Evolutionary conservation across 2,113 vertebrate species (phyloP), one percentile per base, ranked within the genome.

Genomic region (Entomyzon cyanotis): DNA sequence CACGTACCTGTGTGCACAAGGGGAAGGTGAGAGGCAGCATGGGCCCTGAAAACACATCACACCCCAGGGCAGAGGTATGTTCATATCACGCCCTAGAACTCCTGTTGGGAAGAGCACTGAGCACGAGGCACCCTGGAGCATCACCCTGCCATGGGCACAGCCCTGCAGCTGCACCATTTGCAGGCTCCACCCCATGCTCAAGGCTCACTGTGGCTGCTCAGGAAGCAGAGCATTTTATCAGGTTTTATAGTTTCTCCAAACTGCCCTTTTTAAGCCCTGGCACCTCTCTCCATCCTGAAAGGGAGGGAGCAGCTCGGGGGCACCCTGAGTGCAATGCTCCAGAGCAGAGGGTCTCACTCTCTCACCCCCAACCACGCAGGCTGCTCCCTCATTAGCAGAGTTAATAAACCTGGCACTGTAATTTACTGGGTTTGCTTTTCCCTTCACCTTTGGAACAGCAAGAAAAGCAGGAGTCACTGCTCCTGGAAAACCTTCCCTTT

Each of bases 251-350:
- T 39, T 81, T 59, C 62, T 81, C 52, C 46, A 14, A 59, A 27
- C 28, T 21, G 17, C 28, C 8, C 15, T 30, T 15, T 47, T 78
- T 53, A 31, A 37, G 31, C 37, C 76, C 67, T 47, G 56, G 39
- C 44, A 60, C 63, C 20, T 47, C 53, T 68, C 23, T 47, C 35
- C 5, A 1, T 33, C 55, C 55, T 46, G 74, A 41, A 87, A 62
- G 22, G n/a, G 56, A 58, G 13, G 0, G 3, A 78, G 78, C 14
- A 56, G 46, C 16, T 53, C 1, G 0, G 42, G 75, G 73, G 39
- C 56, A 55, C 33, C 33, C n/a, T 0, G 0, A 18, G 8, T 41
- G 52, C 0, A 0, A 25, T 62, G 83, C 55, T 50, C 5, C 3
- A 65, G 69, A 74, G 78, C 42, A 5, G 42, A 73, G 55, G 42